These are phyloP conservation scores for Erethizon dorsatum DNA, from an alignment of 2,797 vertebrate species.

Conservation along the genomic window DNA sequence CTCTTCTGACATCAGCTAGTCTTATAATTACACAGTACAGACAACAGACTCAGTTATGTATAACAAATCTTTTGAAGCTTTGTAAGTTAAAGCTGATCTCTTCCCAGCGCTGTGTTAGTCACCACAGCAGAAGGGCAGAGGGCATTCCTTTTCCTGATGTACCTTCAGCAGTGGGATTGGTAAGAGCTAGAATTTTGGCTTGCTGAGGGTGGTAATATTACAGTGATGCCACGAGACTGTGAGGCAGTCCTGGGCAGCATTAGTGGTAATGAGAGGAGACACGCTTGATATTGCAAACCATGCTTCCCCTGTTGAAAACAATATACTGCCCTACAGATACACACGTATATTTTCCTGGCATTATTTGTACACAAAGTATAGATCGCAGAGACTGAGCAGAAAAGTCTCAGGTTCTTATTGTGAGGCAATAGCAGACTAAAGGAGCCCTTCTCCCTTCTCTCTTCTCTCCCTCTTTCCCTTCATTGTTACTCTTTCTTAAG, in stretches of 20 bases:
- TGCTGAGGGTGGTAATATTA: background rate
- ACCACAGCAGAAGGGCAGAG: background rate
- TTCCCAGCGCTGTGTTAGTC: background rate
- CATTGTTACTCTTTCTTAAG: background rate
- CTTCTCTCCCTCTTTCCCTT: background rate
- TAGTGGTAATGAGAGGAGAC: background rate
- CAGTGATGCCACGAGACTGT: background rate
- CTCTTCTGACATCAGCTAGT: background rate
- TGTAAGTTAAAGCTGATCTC: background rate
- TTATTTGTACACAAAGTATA: slow-evolving; percentile 19
- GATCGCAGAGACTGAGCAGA: background rate
- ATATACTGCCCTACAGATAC: background rate
- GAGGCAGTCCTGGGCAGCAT: background rate
- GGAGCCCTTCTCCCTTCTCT: too few relatives aligned
- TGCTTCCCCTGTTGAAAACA: background rate
- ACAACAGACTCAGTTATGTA: background rate
- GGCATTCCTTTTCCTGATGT: background rate
- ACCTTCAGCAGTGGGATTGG: background rate
- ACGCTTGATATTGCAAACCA: background rate
- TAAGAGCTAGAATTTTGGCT: background rate
- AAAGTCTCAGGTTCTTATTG: slow-evolving; percentile 13
- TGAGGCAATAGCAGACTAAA: background rate
- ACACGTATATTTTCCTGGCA: background rate
- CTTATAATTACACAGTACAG: background rate
- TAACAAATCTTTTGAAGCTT: background rate